Evolutionary conservation across 2,888 invertebrate species (phyloP).

Genomic region (Trichacis sp.): DNA sequence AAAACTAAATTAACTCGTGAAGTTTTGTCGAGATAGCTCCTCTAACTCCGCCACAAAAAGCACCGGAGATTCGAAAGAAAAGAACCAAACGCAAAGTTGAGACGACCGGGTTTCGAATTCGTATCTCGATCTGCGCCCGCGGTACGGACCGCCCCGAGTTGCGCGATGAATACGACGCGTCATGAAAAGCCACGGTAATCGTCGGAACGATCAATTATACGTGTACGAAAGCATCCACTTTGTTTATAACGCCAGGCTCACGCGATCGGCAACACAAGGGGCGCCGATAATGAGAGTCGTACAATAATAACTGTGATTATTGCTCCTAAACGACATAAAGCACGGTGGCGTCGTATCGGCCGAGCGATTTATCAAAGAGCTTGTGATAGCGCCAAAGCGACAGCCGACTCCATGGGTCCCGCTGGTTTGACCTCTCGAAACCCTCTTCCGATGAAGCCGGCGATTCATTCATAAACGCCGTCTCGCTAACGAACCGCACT

Average conservation of each 20-base stretch:
- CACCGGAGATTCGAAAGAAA: no score
- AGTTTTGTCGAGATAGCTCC: no score
- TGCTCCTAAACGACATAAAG: constrained; percentile 18
- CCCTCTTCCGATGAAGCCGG: constrained; percentile 48
- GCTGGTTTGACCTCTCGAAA: constrained; percentile 52
- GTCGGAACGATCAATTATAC: not conserved
- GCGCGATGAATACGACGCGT: not conserved
- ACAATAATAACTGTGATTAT: constrained; percentile 33
- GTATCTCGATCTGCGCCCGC: not conserved
- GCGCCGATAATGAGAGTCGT: constrained; percentile 22
- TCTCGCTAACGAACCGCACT: constrained; percentile 57
- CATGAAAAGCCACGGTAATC: not conserved
- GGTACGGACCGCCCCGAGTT: no score
- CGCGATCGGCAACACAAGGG: constrained; percentile 15
- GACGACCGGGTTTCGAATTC: not conserved
- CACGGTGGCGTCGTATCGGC: constrained; percentile 31
- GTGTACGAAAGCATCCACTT: constrained; percentile 1
- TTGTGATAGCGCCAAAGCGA: constrained; percentile 53
- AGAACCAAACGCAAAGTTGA: no score
- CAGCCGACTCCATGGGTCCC: constrained; percentile 42
- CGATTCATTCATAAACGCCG: constrained; percentile 56
- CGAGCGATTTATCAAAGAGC: constrained; percentile 54
- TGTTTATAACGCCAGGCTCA: constrained; percentile 12
- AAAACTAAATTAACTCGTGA: no score
- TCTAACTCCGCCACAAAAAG: no score